Evolutionary conservation across 2,888 invertebrate genomes (phyloP).

Genomic region (Chrysotoxum bicinctum): DNA sequence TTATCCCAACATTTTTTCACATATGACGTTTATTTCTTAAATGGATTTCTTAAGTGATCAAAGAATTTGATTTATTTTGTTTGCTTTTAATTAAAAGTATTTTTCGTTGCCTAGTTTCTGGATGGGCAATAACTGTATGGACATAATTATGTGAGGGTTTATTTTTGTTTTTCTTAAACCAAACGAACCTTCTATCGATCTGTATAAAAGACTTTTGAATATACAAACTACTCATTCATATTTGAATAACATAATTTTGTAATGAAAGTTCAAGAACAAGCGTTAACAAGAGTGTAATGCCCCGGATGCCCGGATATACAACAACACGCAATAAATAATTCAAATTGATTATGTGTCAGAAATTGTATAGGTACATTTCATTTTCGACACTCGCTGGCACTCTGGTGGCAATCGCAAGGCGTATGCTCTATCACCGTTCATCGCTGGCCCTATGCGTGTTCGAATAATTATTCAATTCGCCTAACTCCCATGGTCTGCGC

Average conservation of each 20-base stretch:
- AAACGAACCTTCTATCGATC: constrained; percentile 4
- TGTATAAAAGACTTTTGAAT: not conserved
- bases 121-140: too few relatives aligned
- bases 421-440: not conserved
- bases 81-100: too few relatives aligned
- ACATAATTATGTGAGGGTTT: too few relatives aligned
- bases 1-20: too few relatives aligned
- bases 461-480: constrained; percentile 46
- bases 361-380: constrained; percentile 63
- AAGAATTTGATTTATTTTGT: too few relatives aligned
- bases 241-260: constrained; percentile 53
- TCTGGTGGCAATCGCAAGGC: not conserved
- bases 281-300: constrained; percentile 57
- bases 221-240: constrained; percentile 34
- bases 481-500: not conserved
- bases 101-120: too few relatives aligned
- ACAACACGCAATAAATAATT: constrained; percentile 65
- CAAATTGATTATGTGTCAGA: constrained; percentile 72
- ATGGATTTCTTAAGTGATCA: too few relatives aligned
- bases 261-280: constrained; percentile 57
- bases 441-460: constrained; percentile 49
- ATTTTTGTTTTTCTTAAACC: too few relatives aligned
- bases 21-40: too few relatives aligned
- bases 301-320: constrained; percentile 30
- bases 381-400: constrained; percentile 47